Conservation (phyloP, 1,140 invertebrate genomes). For the Muscidifurax raptorellus region DNA sequence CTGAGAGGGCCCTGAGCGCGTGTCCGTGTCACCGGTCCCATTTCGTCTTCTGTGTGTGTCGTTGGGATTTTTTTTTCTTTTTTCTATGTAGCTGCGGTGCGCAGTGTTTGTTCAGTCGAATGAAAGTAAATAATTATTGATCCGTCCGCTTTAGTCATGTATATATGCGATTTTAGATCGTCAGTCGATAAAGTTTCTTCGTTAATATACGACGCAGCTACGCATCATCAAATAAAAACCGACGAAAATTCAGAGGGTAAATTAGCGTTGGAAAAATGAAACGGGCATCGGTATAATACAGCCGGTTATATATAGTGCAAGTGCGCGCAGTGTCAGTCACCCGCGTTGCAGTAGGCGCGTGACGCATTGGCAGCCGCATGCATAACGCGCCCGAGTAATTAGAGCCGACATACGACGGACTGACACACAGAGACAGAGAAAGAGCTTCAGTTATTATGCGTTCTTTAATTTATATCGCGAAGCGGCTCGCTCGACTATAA, state of each 20-base stretch:
- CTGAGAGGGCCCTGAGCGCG: conserved; percentile 60
- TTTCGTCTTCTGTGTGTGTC: neutral
- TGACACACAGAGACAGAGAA: too few species aligned
- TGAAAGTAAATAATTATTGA: too few species aligned
- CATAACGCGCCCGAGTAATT: conserved; percentile 3
- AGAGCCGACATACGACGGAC: neutral
- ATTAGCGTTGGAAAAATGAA: too few species aligned
- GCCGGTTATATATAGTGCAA: neutral
- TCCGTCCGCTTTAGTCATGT: too few species aligned
- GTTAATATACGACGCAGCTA: too few species aligned
- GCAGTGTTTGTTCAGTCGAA: neutral
- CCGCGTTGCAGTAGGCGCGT: neutral
- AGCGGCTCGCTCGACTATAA: too few species aligned
- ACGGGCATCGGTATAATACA: too few species aligned
- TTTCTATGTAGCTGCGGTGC: too few species aligned
- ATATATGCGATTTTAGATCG: too few species aligned
- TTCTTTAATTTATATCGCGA: conserved; percentile 36
- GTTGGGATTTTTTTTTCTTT: neutral
- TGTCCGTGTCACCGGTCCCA: conserved; percentile 28
- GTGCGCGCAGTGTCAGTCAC: neutral
- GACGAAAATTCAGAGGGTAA: too few species aligned
- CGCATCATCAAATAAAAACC: too few species aligned
- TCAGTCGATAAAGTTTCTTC: too few species aligned
- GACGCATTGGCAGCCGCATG: neutral
- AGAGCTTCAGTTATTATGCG: neutral